Percentiles rank a stretch among this genome's conserved stretches.
Evolutionary conservation across 2,888 invertebrate species (phyloP).

Genomic region (Achlya flavicornis): DNA sequence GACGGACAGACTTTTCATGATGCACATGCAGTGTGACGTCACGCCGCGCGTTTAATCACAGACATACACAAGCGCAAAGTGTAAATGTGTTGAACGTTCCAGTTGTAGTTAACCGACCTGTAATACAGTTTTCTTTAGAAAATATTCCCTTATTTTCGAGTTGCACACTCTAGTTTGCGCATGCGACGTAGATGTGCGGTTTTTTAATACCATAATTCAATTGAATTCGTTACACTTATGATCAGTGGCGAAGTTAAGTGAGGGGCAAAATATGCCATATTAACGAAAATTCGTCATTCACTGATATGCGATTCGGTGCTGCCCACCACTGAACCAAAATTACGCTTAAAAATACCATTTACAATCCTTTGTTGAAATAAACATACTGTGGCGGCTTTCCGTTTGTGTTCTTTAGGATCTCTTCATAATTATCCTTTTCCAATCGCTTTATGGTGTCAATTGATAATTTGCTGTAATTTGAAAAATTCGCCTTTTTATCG

Average conservation of each 20-base stretch:
- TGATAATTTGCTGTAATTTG: constrained; percentile 85
- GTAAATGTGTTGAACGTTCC: too few relatives aligned
- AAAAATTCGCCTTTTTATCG: constrained; percentile 41
- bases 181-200: neutral
- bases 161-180: neutral
- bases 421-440: constrained; percentile 89
- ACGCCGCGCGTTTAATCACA: too few relatives aligned
- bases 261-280: neutral
- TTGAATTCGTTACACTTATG: neutral
- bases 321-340: constrained; percentile 4
- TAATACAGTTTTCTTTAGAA: neutral
- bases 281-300: too few relatives aligned
- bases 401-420: constrained; percentile 86
- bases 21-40: too few relatives aligned
- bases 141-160: neutral
- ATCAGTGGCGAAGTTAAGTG: neutral
- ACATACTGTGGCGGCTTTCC: constrained; percentile 88
- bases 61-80: too few relatives aligned
- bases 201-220: neutral
- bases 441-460: constrained; percentile 88
- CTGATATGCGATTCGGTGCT: constrained; percentile 16
- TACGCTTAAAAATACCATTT: constrained; percentile 53
- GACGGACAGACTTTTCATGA: too few relatives aligned
- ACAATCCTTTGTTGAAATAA: constrained; percentile 95
- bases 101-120: too few relatives aligned